Conservation (phyloP, 2,113 vertebrate species). For the Gallinago media region DNA sequence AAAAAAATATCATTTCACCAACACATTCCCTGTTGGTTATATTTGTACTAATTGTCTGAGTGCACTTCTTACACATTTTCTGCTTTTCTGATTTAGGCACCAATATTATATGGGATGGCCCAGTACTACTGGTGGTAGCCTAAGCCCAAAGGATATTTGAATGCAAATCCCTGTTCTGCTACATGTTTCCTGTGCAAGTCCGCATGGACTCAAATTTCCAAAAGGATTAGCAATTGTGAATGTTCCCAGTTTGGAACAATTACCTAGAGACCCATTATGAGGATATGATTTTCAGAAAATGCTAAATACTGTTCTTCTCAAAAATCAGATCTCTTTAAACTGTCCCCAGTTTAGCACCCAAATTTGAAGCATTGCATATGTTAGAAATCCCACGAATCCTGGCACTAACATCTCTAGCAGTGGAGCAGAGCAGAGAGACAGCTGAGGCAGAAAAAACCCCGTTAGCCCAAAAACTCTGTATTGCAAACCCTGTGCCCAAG, state of each 20-base stretch:
- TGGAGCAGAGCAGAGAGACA: neutral
- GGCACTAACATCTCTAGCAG: neutral
- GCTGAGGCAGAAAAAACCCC: neutral
- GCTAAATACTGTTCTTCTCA: neutral
- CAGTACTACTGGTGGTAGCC: fast-evolving
- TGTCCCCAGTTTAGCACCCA: neutral
- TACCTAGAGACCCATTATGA: neutral
- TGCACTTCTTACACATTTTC: neutral
- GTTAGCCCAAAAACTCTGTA: neutral
- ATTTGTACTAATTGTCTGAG: neutral
- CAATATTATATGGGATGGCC: fast-evolving
- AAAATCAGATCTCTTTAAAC: neutral
- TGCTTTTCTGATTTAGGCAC: neutral
- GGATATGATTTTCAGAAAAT: neutral
- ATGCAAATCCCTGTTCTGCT: neutral
- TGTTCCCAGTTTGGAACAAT: neutral
- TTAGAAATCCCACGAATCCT: neutral
- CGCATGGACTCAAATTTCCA: neutral
- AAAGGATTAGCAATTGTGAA: neutral
- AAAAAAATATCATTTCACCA: neutral
- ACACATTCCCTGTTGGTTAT: neutral
- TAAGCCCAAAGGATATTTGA: neutral
- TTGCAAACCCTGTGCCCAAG: neutral
- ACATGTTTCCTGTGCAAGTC: neutral
- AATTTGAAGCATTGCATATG: neutral